These are phyloP conservation scores for Aurelia sp. DNA, from an alignment of 30 jellyfish, hydroid and myxozoan species.

Conservation along the genomic window DNA sequence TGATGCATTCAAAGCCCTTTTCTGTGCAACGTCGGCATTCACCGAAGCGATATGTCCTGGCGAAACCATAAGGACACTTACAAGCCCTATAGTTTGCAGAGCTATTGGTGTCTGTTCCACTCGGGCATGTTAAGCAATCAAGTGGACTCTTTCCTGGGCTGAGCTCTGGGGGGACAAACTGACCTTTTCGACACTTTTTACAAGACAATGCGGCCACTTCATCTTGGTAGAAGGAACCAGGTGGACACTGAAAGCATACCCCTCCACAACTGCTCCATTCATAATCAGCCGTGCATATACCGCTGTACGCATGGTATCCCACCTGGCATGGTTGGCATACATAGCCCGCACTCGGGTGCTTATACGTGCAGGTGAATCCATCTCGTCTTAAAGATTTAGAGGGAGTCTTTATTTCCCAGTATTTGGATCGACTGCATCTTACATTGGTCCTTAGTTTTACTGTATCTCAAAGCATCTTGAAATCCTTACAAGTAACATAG, in stretches of 20 bases:
- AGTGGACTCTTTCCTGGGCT: constrained; percentile 54
- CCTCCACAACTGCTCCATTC: neutral
- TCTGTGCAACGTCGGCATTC: constrained; percentile 36
- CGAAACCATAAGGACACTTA: constrained; percentile 38
- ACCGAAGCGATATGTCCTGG: constrained; percentile 60
- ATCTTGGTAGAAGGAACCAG: constrained; percentile 64
- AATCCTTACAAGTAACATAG: constrained; percentile 15
- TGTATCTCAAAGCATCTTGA: neutral
- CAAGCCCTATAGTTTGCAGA: constrained; percentile 63
- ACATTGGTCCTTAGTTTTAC: constrained; percentile 12
- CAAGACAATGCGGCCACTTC: constrained; percentile 31
- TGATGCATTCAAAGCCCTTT: constrained; percentile 30
- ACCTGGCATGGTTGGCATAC: constrained; percentile 48
- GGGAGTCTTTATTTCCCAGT: neutral
- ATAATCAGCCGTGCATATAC: too few relatives aligned
- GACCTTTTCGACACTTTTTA: constrained; percentile 54
- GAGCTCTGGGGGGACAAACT: constrained; percentile 38
- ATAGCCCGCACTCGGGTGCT: neutral
- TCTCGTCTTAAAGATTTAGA: neutral
- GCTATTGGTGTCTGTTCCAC: constrained; percentile 38
- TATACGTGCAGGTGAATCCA: constrained; percentile 37
- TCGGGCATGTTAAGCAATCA: constrained; percentile 68
- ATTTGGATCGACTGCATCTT: constrained; percentile 27
- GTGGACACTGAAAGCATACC: constrained; percentile 39
- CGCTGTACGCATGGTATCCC: neutral